A percentile compares a stretch with the other conserved stretches of the same genome.
These are phyloP conservation scores for Cancer borealis DNA, from an alignment of 2,888 invertebrate species.

Conservation along the genomic window DNA sequence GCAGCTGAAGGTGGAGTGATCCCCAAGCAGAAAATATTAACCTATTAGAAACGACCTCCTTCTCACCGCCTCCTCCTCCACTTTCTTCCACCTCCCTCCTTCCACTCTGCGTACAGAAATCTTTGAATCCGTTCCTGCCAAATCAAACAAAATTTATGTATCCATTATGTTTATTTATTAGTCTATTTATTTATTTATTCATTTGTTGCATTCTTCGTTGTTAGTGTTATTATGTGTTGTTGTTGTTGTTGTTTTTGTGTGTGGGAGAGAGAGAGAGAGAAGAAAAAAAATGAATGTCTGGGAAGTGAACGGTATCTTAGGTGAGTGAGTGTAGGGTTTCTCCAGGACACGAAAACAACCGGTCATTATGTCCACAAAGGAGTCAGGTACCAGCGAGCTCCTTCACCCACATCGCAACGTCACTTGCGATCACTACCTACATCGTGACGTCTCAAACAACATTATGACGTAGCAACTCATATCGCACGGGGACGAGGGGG, in stretches of 20 bases:
- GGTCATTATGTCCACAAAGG: slow-evolving; percentile 29
- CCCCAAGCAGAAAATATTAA: not conserved
- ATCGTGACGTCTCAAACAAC: not conserved
- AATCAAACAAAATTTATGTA: not conserved
- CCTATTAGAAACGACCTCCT: not conserved
- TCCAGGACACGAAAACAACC: not conserved
- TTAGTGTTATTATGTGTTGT: not conserved
- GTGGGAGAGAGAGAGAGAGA: slow-evolving; percentile 31
- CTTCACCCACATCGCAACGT: not conserved
- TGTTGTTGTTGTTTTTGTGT: not conserved
- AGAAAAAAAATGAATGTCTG: not conserved
- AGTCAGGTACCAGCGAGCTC: not conserved
- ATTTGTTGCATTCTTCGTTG: not conserved
- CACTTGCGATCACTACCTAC: slow-evolving; percentile 15
- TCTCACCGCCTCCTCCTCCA: not conserved
- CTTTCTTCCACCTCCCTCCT: not conserved
- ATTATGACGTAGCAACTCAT: not conserved
- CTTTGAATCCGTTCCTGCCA: not conserved
- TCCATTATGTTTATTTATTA: not conserved
- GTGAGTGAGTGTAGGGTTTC: not conserved
- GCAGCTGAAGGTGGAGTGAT: not conserved
- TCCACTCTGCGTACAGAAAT: not conserved
- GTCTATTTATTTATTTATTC: not conserved
- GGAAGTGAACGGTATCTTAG: slow-evolving; percentile 1
- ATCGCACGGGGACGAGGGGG: not conserved